Percentiles rank a stretch among this genome's conserved stretches.
Conservation (phyloP, 2,888 invertebrate genomes). For the Norana najaformis region DNA sequence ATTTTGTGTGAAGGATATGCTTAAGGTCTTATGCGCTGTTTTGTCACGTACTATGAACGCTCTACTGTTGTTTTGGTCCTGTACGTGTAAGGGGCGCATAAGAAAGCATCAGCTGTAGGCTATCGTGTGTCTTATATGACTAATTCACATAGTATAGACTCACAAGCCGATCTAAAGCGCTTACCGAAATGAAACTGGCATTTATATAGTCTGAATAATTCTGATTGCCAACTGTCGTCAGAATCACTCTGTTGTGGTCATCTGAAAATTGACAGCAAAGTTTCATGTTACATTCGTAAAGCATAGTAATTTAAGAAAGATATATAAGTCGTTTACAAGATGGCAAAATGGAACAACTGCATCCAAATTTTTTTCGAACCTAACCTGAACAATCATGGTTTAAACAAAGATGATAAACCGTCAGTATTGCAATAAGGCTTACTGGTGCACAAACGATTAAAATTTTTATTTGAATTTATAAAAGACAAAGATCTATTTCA, state of each 20-base stretch:
- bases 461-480: no score
- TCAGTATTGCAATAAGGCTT: no score
- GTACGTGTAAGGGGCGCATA: no score
- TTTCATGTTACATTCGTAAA: no score
- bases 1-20: no score
- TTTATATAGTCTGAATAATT: constrained; percentile 29
- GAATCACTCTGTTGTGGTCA: constrained; percentile 29
- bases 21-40: no score
- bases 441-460: no score
- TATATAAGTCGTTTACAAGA: not conserved
- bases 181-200: constrained; percentile 30
- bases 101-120: no score
- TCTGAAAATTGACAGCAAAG: not conserved
- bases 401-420: no score
- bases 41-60: not conserved
- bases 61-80: not conserved
- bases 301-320: not conserved
- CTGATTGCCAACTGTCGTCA: not conserved
- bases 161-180: not conserved
- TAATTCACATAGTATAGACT: not conserved
- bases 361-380: not conserved
- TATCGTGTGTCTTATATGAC: not conserved
- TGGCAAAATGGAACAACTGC: no score
- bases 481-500: no score
- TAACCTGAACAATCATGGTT: not conserved